Percentiles rank a stretch among this genome's conserved stretches.
Conservation (phyloP, 2,888 invertebrate species). For the Pecten maximus region DNA sequence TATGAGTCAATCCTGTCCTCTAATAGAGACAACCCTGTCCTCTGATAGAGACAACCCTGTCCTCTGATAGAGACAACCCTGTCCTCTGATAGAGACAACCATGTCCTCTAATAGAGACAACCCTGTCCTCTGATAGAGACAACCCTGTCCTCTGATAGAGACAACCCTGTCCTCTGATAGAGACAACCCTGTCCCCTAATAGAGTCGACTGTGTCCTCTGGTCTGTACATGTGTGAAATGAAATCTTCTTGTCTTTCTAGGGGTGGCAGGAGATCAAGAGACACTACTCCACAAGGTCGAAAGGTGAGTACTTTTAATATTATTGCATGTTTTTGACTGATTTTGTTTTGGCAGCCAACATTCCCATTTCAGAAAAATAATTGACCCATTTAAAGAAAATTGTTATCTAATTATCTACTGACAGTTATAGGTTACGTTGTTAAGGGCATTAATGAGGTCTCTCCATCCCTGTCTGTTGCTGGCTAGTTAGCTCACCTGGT, state of each 20-base stretch:
- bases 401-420: too few species aligned
- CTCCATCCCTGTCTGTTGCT: too few species aligned
- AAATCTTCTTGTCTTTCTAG: constrained; percentile 58
- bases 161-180: neutral
- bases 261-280: constrained; percentile 70
- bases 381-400: too few species aligned
- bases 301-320: constrained; percentile 62
- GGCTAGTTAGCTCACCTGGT: too few species aligned
- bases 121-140: neutral
- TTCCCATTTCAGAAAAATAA: too few species aligned
- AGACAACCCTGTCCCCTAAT: neutral
- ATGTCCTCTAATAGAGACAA: too few species aligned
- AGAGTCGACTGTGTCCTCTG: neutral
- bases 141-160: neutral
- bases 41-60: neutral
- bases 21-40: neutral
- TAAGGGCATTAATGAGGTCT: too few species aligned
- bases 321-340: too few species aligned
- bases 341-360: too few species aligned
- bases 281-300: constrained; percentile 72
- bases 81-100: neutral
- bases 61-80: neutral
- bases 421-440: too few species aligned
- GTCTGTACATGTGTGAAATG: neutral
- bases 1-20: too few species aligned